These are phyloP conservation scores for Hedya salicella DNA, from an alignment of 2,888 invertebrate species.

Conservation along the genomic window DNA sequence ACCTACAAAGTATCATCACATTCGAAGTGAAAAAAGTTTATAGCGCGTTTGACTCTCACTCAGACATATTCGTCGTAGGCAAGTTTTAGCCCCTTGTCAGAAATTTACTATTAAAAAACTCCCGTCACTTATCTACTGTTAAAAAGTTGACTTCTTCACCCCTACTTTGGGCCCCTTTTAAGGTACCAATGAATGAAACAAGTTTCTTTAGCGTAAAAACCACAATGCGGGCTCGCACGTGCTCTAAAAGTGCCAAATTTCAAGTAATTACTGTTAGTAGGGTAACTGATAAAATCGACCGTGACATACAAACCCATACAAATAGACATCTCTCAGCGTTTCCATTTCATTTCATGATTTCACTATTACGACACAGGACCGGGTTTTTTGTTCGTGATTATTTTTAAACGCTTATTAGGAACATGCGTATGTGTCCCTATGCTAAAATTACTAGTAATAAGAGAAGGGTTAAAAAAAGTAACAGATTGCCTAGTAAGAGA, in stretches of 20 bases:
- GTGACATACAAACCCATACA: constrained; percentile 26
- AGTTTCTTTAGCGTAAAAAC: constrained; percentile 2
- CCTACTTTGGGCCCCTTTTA: background rate
- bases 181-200: constrained; percentile 1
- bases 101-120: too few species aligned
- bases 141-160: constrained; percentile 12
- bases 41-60: too few species aligned
- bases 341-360: constrained; percentile 2
- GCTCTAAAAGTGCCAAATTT: constrained; percentile 17
- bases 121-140: too few species aligned
- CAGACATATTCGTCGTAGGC: too few species aligned
- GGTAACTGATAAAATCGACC: constrained; percentile 16
- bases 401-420: constrained; percentile 24
- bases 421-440: background rate
- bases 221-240: constrained; percentile 23
- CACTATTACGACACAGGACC: constrained; percentile 8
- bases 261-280: constrained; percentile 16
- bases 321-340: constrained; percentile 10
- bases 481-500: constrained; percentile 60
- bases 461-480: constrained; percentile 32
- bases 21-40: too few species aligned
- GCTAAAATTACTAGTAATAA: constrained; percentile 16
- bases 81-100: too few species aligned
- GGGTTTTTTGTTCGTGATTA: constrained; percentile 8
- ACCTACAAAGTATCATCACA: too few species aligned